Evolutionary conservation across 2,888 invertebrate genomes (phyloP), one percentile per base, ranked within the genome.

Genomic region (Protophormia terraenovae): DNA sequence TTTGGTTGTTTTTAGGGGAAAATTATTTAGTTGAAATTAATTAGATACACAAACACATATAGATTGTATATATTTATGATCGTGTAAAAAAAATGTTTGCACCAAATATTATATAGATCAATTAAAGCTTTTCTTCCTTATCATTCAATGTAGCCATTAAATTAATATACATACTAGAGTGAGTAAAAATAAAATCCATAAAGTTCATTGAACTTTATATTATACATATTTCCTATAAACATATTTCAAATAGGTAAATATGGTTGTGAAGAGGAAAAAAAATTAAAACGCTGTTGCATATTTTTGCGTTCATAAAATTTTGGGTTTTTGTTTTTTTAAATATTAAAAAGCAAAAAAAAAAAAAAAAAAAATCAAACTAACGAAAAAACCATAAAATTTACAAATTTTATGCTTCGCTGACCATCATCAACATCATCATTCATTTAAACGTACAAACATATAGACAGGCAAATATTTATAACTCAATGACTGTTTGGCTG

Each of bases 331-430:
- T 5, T 16, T 45, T 22, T 50, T 35, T 22, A 35, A 14, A n/a
- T n/a, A n/a, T 53, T 24, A 1, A 10, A 47, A 47, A 45, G 8
- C 19, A 16, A 35, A 60, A 7, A 12, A 8, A 32, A 53, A n/a
- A 53, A 69, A 69, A n/a, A 69, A 50, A 53, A 35, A 12, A 14
- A 12, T 27, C 14, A 66, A 53, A 67, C 14, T 12, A 29, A 45
- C n/a, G 7, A 45, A 45, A 41, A 66, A 47, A 45, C 16, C 19
- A 12, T 64, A 3, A 47, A 67, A 47, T 64, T 38, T 41, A 67
- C 16, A 67, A 67, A 67, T 67, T 35, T 53, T 35, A 35, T 53
- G 69, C 50, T 69, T 69, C 35, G 35, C 35, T 35, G 69, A 69
- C n/a, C 50, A 50, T 16, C 29, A 35, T 53, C 35, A 53, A 53